Percentiles rank a stretch among this genome's conserved stretches.
Conservation (phyloP, 2,888 invertebrate genomes). For the Nephrotoma guestfalica region DNA sequence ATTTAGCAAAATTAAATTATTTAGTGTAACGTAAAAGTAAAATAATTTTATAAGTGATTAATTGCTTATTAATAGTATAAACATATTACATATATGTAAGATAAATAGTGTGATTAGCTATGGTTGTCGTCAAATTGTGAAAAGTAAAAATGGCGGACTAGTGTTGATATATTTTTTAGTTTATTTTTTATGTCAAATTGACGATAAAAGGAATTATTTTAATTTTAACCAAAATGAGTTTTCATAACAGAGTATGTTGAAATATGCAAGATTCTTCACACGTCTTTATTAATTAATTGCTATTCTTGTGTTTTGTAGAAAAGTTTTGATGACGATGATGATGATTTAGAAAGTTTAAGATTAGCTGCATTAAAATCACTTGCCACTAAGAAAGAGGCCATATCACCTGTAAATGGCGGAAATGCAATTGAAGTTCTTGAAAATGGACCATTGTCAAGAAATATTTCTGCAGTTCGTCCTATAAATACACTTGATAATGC, state of each 20-base stretch:
- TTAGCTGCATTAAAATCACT: slow-evolving; percentile 15
- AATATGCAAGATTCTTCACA: background rate
- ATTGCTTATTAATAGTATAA: background rate
- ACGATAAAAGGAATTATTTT: background rate
- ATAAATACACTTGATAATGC: background rate
- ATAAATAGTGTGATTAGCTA: background rate
- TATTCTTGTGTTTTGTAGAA: background rate
- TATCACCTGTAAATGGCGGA: background rate
- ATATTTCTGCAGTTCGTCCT: background rate
- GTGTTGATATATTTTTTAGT: background rate
- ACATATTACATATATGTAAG: background rate
- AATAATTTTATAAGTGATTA: background rate
- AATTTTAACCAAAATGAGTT: background rate
- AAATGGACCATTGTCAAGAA: background rate
- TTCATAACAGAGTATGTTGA: background rate
- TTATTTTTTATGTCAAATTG: background rate
- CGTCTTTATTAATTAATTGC: background rate
- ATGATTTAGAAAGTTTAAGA: slow-evolving; percentile 15
- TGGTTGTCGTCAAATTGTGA: background rate
- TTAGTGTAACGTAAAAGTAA: background rate
- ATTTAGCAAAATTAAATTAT: background rate
- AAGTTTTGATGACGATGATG: slow-evolving; percentile 13
- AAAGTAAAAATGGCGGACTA: background rate
- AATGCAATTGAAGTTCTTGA: slow-evolving; percentile 2
- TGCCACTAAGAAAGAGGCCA: slow-evolving; percentile 11